Evolutionary conservation across 1,140 invertebrate genomes (phyloP).

Genomic region (Thalassaphorura encarpata): DNA sequence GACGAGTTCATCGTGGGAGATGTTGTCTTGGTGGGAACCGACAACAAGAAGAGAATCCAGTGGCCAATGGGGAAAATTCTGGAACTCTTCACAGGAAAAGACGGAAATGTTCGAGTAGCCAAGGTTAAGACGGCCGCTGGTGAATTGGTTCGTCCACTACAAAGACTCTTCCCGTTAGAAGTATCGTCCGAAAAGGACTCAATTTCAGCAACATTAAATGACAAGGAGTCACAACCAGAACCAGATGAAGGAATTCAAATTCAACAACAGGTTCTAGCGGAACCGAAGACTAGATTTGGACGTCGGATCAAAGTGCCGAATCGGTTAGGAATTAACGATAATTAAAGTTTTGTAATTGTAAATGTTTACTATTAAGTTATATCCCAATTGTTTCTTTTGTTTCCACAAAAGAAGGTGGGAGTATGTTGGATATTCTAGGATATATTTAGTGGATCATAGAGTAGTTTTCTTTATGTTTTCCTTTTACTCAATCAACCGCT

Average conservation of each 20-base stretch:
- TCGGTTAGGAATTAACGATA: not conserved
- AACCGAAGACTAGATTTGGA: not conserved
- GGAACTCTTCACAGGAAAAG: constrained; percentile 7
- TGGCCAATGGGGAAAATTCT: constrained; percentile 12
- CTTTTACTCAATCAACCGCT: too few species aligned
- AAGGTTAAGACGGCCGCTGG: constrained; percentile 8
- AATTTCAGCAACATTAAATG: not conserved
- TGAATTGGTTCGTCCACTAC: constrained; percentile 10
- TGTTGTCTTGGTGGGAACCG: not conserved
- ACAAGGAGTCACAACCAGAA: not conserved
- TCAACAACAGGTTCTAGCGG: not conserved
- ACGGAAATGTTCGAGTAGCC: constrained; percentile 8
- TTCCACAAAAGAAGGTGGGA: not conserved
- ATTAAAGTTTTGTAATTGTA: not conserved
- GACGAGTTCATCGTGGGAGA: not conserved
- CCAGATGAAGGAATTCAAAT: not conserved
- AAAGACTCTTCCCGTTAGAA: constrained; percentile 17
- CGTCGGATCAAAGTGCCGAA: not conserved
- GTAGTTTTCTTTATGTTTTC: too few species aligned
- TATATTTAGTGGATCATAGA: not conserved
- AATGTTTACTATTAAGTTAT: not conserved
- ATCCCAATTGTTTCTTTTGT: not conserved
- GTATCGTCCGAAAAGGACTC: not conserved
- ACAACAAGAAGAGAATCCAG: not conserved
- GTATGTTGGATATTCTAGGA: not conserved